A percentile compares a stretch with the other conserved stretches of the same genome.
phyloP scores from a whole-genome alignment of 53 echinoderm and acorn worm genomes.

The Temnopleurus reevesii region DNA sequence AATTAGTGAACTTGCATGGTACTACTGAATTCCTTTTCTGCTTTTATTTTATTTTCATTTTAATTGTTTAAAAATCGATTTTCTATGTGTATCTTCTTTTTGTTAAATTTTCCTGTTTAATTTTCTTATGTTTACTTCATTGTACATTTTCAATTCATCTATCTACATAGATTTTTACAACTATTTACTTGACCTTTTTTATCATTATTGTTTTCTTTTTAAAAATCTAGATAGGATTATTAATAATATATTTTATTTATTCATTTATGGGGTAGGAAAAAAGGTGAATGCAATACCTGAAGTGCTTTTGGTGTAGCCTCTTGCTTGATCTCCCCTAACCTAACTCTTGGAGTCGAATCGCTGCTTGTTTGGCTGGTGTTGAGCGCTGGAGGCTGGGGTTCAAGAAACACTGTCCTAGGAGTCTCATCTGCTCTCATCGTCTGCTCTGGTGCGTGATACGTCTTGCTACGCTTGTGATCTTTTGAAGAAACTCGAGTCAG shows the following conservation, averaged over 20 bases:
- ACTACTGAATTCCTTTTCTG: not conserved
- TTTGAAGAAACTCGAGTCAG: conserved; percentile 40
- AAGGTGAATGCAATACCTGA: no score
- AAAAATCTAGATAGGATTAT: not conserved
- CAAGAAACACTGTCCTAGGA: not conserved
- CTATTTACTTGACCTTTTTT: no score
- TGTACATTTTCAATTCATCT: no score
- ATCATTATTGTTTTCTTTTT: no score
- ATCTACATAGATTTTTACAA: no score
- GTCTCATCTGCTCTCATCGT: not conserved
- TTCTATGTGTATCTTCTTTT: not conserved
- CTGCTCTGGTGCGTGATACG: conserved; percentile 61
- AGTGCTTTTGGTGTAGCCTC: conserved; percentile 37
- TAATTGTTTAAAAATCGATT: not conserved
- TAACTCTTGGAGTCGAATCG: conserved; percentile 46
- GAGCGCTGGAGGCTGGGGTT: conserved; percentile 56
- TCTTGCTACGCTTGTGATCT: conserved; percentile 82
- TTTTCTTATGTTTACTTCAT: no score
- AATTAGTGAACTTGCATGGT: not conserved
- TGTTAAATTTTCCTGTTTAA: not conserved
- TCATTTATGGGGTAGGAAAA: no score
- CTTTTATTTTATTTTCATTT: not conserved
- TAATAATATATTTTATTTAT: no score
- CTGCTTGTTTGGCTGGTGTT: conserved; percentile 62
- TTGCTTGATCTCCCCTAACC: conserved; percentile 38